phyloP scores from a whole-genome alignment of 2,888 invertebrate genomes.

The Tribolium freemani region DNA sequence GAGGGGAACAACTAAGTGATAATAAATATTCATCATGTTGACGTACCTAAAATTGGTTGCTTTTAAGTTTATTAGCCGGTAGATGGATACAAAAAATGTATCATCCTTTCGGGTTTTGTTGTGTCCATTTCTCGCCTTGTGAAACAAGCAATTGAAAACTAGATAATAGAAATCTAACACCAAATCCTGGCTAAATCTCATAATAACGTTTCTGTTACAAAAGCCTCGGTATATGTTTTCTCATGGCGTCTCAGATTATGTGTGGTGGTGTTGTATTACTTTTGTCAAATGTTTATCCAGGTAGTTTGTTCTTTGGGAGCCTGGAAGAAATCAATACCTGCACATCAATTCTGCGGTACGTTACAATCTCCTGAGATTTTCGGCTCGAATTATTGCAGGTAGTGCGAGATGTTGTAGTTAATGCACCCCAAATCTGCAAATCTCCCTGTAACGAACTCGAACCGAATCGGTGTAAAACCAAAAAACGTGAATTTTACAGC shows the following conservation, averaged over 20 bases:
- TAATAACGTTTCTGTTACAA: not conserved
- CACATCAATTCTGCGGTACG: conserved; percentile 6
- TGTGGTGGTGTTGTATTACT: not conserved
- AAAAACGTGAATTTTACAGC: conserved; percentile 26
- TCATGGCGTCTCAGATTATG: not conserved
- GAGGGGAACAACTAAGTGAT: no score
- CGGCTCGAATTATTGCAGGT: conserved; percentile 21
- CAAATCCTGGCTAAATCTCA: not conserved
- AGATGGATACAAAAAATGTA: no score
- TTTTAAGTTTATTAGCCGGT: no score
- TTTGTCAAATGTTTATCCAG: not conserved
- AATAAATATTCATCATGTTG: no score
- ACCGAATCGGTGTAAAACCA: conserved; percentile 8
- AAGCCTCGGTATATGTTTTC: not conserved
- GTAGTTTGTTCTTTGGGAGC: not conserved
- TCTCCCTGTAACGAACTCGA: conserved; percentile 18
- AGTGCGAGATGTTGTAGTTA: conserved; percentile 16
- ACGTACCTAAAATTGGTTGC: no score
- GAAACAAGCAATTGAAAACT: not conserved
- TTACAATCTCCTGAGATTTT: conserved; percentile 3
- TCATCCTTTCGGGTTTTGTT: not conserved
- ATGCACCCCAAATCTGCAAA: conserved; percentile 1
- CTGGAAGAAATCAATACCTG: conserved; percentile 11
- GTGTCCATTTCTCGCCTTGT: not conserved
- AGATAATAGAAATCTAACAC: not conserved